phyloP scores from a whole-genome alignment of 2,888 invertebrate genomes.

The Cactoblastis cactorum region DNA sequence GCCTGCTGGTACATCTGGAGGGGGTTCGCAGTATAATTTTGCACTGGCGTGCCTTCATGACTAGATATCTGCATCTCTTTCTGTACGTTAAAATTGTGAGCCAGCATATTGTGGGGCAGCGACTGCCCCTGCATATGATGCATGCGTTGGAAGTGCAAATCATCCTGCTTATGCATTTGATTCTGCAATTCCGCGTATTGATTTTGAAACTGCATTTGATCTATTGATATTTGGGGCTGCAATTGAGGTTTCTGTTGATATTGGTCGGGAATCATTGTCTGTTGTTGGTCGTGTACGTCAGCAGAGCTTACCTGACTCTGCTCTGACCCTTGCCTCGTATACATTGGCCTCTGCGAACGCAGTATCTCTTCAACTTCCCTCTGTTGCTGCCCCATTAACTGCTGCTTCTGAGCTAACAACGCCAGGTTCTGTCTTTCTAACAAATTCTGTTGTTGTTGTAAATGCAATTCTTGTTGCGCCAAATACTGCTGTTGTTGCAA shows the following conservation, averaged over 20 bases:
- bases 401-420: constrained; percentile 71
- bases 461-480: constrained; percentile 71
- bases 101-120: constrained; percentile 62
- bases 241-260: constrained; percentile 53
- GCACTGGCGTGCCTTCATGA: constrained; percentile 75
- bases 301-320: constrained; percentile 64
- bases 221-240: constrained; percentile 64
- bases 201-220: constrained; percentile 56
- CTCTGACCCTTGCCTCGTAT: constrained; percentile 67
- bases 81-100: constrained; percentile 60
- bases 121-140: constrained; percentile 67
- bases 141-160: constrained; percentile 53
- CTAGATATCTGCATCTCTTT: constrained; percentile 73
- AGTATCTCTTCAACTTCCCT: constrained; percentile 67
- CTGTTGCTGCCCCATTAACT: constrained; percentile 75
- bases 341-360: constrained; percentile 58
- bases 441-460: constrained; percentile 77
- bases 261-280: constrained; percentile 41
- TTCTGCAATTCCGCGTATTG: constrained; percentile 49
- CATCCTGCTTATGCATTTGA: constrained; percentile 54
- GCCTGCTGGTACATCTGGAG: constrained; percentile 66
- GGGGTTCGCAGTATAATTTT: constrained; percentile 67
- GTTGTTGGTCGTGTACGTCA: constrained; percentile 58
- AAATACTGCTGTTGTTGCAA: constrained; percentile 74
- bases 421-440: constrained; percentile 78